Percentiles rank a stretch among this genome's conserved stretches.
Conservation (phyloP, 1,140 invertebrate genomes). For the Nasonia vitripennis region DNA sequence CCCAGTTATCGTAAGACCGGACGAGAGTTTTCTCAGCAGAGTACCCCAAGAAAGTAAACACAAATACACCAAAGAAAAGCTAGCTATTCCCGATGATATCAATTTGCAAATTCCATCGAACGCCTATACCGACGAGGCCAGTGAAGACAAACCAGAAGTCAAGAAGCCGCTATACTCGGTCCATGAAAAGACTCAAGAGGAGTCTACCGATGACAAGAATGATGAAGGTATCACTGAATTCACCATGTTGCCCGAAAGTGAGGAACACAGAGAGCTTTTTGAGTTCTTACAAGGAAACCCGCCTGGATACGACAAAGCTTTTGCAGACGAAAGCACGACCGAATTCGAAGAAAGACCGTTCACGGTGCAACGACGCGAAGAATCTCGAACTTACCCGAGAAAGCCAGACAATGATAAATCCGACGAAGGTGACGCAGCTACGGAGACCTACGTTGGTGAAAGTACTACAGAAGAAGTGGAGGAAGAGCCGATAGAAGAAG, state of each 20-base stretch:
- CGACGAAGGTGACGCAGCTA: slow-evolving; percentile 42
- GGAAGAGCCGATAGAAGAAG: slow-evolving; percentile 24
- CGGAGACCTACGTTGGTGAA: background rate
- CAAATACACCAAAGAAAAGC: background rate
- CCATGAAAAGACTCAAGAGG: slow-evolving; percentile 52
- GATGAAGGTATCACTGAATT: slow-evolving; percentile 55
- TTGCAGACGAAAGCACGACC: slow-evolving; percentile 49
- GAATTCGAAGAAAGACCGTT: slow-evolving; percentile 35
- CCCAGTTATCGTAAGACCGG: slow-evolving; percentile 42
- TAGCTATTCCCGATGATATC: background rate
- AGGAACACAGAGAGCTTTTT: slow-evolving; percentile 38
- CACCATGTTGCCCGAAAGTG: slow-evolving; percentile 36
- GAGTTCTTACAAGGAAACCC: slow-evolving; percentile 55
- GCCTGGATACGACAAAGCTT: slow-evolving; percentile 56
- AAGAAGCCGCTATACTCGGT: slow-evolving; percentile 56
- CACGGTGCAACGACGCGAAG: background rate
- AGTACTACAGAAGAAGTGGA: slow-evolving; percentile 36
- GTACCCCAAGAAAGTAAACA: slow-evolving; percentile 38
- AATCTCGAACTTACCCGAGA: background rate
- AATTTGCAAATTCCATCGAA: background rate
- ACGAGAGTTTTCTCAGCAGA: slow-evolving; percentile 17
- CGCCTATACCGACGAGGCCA: background rate
- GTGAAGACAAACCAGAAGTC: slow-evolving; percentile 16
- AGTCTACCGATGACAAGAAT: slow-evolving; percentile 6
- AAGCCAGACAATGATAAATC: slow-evolving; percentile 26